Conservation (phyloP, 2,888 invertebrate species). For the Ashinkailepas kermadecensis region DNA sequence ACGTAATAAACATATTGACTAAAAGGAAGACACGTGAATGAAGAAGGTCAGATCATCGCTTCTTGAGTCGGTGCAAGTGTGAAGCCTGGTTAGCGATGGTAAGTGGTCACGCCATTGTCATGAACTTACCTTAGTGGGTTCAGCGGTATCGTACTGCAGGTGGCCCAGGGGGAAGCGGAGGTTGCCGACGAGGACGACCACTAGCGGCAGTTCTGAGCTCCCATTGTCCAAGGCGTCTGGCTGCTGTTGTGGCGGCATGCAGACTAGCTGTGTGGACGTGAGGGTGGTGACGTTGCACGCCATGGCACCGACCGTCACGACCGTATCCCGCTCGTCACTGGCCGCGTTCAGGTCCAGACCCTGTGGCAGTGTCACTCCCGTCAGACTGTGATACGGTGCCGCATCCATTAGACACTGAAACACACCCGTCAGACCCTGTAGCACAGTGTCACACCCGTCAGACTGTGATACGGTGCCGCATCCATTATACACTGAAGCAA, state of each 20-base stretch:
- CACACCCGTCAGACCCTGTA: no score
- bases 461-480: no score
- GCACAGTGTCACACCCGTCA: no score
- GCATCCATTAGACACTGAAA: no score
- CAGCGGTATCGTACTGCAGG: constrained; percentile 31
- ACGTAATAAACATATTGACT: no score
- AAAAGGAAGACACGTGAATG: no score
- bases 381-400: no score
- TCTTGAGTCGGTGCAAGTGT: no score
- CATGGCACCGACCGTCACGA: constrained; percentile 82
- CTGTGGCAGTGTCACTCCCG: constrained; percentile 34
- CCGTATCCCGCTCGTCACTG: constrained; percentile 85
- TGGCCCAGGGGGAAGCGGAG: constrained; percentile 32
- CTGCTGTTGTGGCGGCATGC: constrained; percentile 83
- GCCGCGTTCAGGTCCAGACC: constrained; percentile 91
- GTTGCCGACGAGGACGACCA: constrained; percentile 31
- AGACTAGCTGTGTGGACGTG: constrained; percentile 84
- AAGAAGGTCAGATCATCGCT: no score
- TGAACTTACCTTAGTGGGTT: constrained; percentile 28
- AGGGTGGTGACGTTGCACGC: constrained; percentile 91
- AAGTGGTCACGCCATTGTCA: no score
- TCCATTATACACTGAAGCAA: no score
- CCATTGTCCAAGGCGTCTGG: constrained; percentile 47
- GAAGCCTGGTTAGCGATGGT: no score
- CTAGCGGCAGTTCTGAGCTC: constrained; percentile 10